phyloP scores from a whole-genome alignment of 2,113 vertebrate species.

The Crotalus viridis region DNA sequence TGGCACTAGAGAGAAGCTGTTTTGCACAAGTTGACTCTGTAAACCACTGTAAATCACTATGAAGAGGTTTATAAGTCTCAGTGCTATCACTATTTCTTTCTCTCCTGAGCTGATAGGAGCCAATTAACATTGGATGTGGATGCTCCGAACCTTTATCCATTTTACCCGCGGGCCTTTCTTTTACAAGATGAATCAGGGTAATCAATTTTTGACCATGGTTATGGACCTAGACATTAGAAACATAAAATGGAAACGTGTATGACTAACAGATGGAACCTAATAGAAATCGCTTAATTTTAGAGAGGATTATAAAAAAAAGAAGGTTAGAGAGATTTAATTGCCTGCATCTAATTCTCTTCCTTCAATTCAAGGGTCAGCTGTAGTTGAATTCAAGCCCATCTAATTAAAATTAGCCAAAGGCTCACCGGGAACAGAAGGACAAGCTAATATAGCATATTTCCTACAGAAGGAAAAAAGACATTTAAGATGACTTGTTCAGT shows the following conservation, averaged over 20 bases:
- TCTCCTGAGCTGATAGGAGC: background rate
- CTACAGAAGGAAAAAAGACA: background rate
- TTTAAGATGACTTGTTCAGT: background rate
- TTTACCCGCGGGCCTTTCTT: background rate
- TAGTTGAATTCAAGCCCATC: background rate
- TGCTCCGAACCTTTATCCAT: background rate
- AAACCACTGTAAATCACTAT: too few species aligned
- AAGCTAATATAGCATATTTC: background rate
- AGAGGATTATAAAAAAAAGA: background rate
- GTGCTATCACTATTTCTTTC: too few species aligned
- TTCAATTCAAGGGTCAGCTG: background rate
- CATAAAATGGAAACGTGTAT: background rate
- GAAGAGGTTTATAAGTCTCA: too few species aligned
- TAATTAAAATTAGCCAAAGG: slow-evolving; percentile 22
- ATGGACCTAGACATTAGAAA: background rate
- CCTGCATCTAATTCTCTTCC: background rate
- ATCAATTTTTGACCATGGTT: background rate
- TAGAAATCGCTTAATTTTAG: background rate
- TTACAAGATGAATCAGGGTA: background rate
- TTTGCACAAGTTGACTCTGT: too few species aligned
- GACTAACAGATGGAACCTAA: background rate
- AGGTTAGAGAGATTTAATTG: slow-evolving; percentile 10
- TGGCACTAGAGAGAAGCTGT: too few species aligned
- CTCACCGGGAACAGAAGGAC: background rate
- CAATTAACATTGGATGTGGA: background rate